Evolutionary conservation across 2,113 vertebrate genomes (phyloP), one percentile per base, ranked within the genome.

Genomic region (Laterallus jamaicensis): DNA sequence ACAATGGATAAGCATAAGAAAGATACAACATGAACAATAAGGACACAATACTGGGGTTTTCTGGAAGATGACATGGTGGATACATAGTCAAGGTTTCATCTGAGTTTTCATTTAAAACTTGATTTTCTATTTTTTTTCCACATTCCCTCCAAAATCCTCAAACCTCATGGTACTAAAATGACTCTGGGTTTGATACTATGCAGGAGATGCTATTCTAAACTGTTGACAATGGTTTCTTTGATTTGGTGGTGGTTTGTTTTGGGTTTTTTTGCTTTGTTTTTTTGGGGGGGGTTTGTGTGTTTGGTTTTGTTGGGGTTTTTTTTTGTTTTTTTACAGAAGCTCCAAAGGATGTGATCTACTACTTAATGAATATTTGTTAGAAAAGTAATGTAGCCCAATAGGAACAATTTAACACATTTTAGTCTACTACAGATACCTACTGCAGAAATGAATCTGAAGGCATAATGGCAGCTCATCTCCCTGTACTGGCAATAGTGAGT

Each of bases 161-260:
- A 71, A 63, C 3, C 4, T 39, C 21, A 6, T 37, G 14, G 19
- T 50, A 56, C 10, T 7, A 62, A 76, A 83, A 68, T 71, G 5
- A 5, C 31, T 73, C 22, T 76, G n/a, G 15, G 11, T 80, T 58
- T 15, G 80, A 89, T 83, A 50, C 3, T 32, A 20, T 26, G 15
- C 12, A 63, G 15, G 11, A 50, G 15, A 18, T 28, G 2, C 10
- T 54, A 80, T 12, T 67, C 16, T 70, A 18, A 79, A 76, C 42
- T 39, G 11, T 39, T 88, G 67, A 5, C 10, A 21, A 18, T n/a
- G 0, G 0, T 35, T 42, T 0, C 0, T 54, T 54, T 52, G 24
- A 13, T 52, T 52, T 11, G 21, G 19, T 22, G 5, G 11, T 3
- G 26, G 10, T 26, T 47, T 13, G 10, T n/a, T 15, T 13, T 14